Base-by-base conservation (phyloP, 2,113 vertebrate species). In the Hoplias malabaricus region DNA sequence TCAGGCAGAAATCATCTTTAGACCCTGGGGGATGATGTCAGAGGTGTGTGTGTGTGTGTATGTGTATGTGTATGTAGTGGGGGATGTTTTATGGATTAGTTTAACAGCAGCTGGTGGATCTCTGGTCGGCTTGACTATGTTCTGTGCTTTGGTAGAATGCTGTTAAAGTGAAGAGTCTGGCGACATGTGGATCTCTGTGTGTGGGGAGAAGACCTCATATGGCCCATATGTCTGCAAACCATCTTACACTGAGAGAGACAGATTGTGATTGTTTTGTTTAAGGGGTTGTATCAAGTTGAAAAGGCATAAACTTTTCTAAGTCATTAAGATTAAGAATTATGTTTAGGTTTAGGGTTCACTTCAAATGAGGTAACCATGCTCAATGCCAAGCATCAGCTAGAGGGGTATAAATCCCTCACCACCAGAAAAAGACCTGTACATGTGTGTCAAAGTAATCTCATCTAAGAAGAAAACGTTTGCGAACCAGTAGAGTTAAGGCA, bases 1-100 rank as follows among this genome's bases (percentile, higher is more conserved):
- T 42, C 74, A 56, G 73, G n/a, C n/a, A 38, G 10, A 68, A 42
- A 5, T 75, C 83, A 84, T 46, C 27, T 48, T 34, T 23, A 50
- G 10, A 57, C 10, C 40, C 34, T 38, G 77, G 78, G 23, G 84
- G 57, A 33, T 63, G 48, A 65, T 77, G 63, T 77, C 75, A 84
- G 68, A 75, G 69, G 73, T 73, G 11, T 81, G 61, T 23, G n/a
- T 57, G 23, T 65, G 31, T 29, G 34, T 27, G 27, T 23, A 48
- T 19, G 36, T 34, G 77, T 46, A 46, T 46, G n/a, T 46, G 46
- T 40, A 42, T 73, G 65, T 67, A 11, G 36, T 3, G 59, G 36
- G 66, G 33, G 31, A 0, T 12, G 76, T 43, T 73, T 71, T 66
- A 82, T 80, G 54, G 57, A 33, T 79, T 68, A 59, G 66, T 61